Percentiles rank a stretch among this genome's conserved stretches.
These are phyloP conservation scores for Spheniscus humboldti DNA, from an alignment of 2,797 vertebrate species.

Conservation along the genomic window DNA sequence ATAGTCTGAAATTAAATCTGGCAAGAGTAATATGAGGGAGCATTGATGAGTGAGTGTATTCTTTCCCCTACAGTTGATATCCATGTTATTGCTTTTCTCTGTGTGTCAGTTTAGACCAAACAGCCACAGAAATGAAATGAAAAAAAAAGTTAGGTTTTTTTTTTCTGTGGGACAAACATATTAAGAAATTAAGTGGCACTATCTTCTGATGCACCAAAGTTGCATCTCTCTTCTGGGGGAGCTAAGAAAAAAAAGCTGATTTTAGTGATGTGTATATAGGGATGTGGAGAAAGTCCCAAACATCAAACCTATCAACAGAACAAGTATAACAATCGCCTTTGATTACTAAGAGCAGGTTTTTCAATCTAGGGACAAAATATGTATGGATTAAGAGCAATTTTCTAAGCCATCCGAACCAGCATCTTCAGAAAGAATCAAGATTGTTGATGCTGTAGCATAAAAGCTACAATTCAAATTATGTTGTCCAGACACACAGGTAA, in stretches of 20 bases:
- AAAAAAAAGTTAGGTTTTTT: accelerated
- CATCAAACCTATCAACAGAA: not conserved
- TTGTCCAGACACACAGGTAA: not conserved
- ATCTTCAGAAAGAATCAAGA: not conserved
- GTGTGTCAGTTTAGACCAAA: not conserved
- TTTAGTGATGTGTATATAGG: not conserved
- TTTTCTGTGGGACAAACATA: not conserved
- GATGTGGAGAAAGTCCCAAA: not conserved
- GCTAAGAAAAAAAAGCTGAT: not conserved
- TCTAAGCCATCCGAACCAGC: not conserved
- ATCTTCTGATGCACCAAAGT: not conserved
- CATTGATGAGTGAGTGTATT: not conserved
- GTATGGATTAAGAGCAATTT: not conserved
- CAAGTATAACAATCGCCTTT: not conserved
- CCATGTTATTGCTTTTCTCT: not conserved
- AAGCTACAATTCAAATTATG: not conserved
- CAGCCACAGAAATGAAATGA: not conserved
- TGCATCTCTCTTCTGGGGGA: not conserved
- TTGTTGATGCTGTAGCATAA: not conserved
- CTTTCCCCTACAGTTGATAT: not conserved
- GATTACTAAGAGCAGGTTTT: not conserved
- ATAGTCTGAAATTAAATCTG: conserved; percentile 18
- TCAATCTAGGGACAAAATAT: not conserved
- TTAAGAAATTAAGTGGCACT: not conserved
- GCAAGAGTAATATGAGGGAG: not conserved